Evolutionary conservation across 2,888 invertebrate genomes (phyloP), one percentile per base, ranked within the genome.

Genomic region (Chrysodeixis includens): DNA sequence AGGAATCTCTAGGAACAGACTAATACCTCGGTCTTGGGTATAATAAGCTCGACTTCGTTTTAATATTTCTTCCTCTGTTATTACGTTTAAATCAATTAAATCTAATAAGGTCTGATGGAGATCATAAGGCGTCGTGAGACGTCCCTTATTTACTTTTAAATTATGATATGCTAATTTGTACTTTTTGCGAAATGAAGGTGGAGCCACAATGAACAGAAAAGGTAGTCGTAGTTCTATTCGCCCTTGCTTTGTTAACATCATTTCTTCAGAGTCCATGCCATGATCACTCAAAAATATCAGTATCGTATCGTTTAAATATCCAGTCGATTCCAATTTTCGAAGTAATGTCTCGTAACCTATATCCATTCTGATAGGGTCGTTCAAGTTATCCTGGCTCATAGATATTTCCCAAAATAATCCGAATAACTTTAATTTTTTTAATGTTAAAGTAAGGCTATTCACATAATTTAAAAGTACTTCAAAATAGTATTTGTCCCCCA

Each of bases 211-310:
- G 77, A 96, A 96, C n/a, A 98, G 90, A 74, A 98, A 96, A 0
- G 99, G 98, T 60, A 98, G 95, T 55, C 98, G 96, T 87, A 97
- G 98, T 90, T 99, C 98, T 85, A 98, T 95, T 84, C 96, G 95
- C 1, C 97, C 97, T 89, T 98, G 97, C 87, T 97, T 97, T 0
- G 98, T 98, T 62, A 95, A 92, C 5, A 97, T 94, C 74, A 98
- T 97, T 6, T 93, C 93, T 0, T 98, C 98, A 96, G 97, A 97
- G 66, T 98, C 93, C 64, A 98, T 96, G 0, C 98, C 98, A 82
- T 98, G 98, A 86, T 99, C 98, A 86, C 98, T 98, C 93, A 98
- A 95, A 8, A 97, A 86, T 30, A 98, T 90, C 22, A 97, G 69
- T 30, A 96, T 95, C 0, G 97, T 97, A 18, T 96, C 92, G 55